These are phyloP conservation scores for Hedya salicella DNA, from an alignment of 2,888 invertebrate species.

Conservation along the genomic window DNA sequence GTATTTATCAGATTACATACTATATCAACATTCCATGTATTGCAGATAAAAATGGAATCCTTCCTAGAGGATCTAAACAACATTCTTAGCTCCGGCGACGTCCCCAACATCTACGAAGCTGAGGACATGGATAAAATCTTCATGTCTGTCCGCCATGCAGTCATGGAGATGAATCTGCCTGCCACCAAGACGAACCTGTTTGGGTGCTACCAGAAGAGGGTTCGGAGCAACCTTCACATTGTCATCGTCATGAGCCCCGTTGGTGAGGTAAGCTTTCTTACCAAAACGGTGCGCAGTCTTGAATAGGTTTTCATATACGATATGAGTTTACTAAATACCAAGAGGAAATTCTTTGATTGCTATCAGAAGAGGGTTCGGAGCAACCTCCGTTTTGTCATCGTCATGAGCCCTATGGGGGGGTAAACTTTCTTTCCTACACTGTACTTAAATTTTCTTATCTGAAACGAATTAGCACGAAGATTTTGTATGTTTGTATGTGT, in stretches of 20 bases:
- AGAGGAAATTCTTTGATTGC: conserved; percentile 93
- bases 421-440: conserved; percentile 43
- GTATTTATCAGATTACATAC: too few relatives aligned
- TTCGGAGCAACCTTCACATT: conserved; percentile 92
- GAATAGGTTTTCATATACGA: too few relatives aligned
- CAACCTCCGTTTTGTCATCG: conserved; percentile 92
- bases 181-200: conserved; percentile 95
- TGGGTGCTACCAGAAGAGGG: conserved; percentile 91
- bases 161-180: conserved; percentile 89
- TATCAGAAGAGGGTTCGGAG: conserved; percentile 92
- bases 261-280: conserved; percentile 85
- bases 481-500: too few relatives aligned
- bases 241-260: conserved; percentile 92
- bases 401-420: conserved; percentile 93
- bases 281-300: not conserved
- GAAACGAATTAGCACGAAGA: too few relatives aligned
- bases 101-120: conserved; percentile 93
- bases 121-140: conserved; percentile 92
- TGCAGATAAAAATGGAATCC: conserved; percentile 92
- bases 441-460: too few relatives aligned
- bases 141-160: conserved; percentile 89
- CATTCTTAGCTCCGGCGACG: conserved; percentile 94
- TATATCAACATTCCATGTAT: too few relatives aligned
- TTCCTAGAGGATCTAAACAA: conserved; percentile 96
- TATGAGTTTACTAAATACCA: conserved; percentile 90